A percentile compares a stretch with the other conserved stretches of the same genome.
phyloP scores from a whole-genome alignment of 2,888 invertebrate species.

The Tridacna crocea region DNA sequence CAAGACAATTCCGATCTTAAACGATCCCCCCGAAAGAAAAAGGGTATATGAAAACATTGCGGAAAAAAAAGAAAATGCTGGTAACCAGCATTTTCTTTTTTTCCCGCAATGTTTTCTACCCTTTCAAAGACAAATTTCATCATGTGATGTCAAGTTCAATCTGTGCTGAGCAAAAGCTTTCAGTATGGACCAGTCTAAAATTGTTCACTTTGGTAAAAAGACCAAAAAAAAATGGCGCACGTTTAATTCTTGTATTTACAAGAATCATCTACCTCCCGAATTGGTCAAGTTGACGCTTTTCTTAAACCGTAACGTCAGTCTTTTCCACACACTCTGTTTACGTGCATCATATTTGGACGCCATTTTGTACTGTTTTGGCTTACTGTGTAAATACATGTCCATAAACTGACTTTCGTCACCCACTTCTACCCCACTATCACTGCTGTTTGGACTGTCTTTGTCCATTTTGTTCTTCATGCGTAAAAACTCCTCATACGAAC shows the following conservation, averaged over 20 bases:
- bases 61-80: too few species aligned
- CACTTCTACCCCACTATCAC: constrained; percentile 60
- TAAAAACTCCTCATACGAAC: constrained; percentile 69
- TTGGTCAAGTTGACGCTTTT: constrained; percentile 40
- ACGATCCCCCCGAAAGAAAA: too few species aligned
- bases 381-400: constrained; percentile 58
- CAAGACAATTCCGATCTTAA: too few species aligned
- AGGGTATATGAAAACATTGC: too few species aligned
- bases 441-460: constrained; percentile 56
- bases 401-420: constrained; percentile 36
- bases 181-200: too few species aligned
- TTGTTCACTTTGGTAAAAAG: background rate
- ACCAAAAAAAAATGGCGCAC: background rate
- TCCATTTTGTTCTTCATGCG: constrained; percentile 50
- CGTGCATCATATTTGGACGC: constrained; percentile 39
- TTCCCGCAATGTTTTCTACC: too few species aligned
- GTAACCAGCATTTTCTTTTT: too few species aligned
- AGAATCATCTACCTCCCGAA: constrained; percentile 25
- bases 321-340: constrained; percentile 64
- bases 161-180: too few species aligned
- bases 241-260: background rate
- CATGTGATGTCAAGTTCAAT: too few species aligned
- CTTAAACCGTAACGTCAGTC: constrained; percentile 67
- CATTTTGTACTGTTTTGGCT: constrained; percentile 63
- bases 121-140: too few species aligned